Evolutionary conservation across 1,140 invertebrate species (phyloP), one percentile per base, ranked within the genome.

Genomic region (Tyrophagus putrescentiae): DNA sequence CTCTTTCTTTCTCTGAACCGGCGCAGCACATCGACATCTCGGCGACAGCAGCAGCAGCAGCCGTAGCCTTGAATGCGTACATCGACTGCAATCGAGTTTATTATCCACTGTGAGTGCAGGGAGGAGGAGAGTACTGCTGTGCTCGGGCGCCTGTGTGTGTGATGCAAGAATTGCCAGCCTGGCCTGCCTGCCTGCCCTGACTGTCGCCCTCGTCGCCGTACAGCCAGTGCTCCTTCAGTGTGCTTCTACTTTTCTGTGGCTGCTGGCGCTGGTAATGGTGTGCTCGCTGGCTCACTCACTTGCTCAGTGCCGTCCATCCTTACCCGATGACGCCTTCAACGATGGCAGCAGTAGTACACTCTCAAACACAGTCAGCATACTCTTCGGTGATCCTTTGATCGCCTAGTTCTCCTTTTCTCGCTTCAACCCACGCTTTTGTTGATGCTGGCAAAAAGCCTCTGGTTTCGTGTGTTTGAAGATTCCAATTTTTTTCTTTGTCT

Each of bases 31-130:
- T 42, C n/a, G n/a, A n/a, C n/a, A n/a, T 42, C 41, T 42, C 25
- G 18, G 41, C 6, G 25, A 42, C 25, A n/a, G n/a, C n/a, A n/a
- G n/a, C n/a, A n/a, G 18, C 13, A 54, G 13, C 52, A 54, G 13
- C 52, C 32, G 32, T 54, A 54, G 52, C 52, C 52, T 54, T 54
- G 52, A 54, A 54, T 54, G 52, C 52, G 52, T 54, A 54, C 52
- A 54, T 54, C 52, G 52, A 54, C 52, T 27, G 13, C 52, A 31
- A 54, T 48, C 45, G 45, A 48, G 45, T 48, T 48, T 48, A 48
- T 48, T 48, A 48, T 48, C 45, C 45, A 48, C 21, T 25, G 45
- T 29, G 18, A 48, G 21, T 18, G 45, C 23, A 29, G 21, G 7
- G 31, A 18, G 7, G 13, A 21, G 31, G 18, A 48, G 45, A 48